Evolutionary conservation across 2,888 invertebrate species (phyloP), one percentile per base, ranked within the genome.

Genomic region (Drosophila buzzatii): DNA sequence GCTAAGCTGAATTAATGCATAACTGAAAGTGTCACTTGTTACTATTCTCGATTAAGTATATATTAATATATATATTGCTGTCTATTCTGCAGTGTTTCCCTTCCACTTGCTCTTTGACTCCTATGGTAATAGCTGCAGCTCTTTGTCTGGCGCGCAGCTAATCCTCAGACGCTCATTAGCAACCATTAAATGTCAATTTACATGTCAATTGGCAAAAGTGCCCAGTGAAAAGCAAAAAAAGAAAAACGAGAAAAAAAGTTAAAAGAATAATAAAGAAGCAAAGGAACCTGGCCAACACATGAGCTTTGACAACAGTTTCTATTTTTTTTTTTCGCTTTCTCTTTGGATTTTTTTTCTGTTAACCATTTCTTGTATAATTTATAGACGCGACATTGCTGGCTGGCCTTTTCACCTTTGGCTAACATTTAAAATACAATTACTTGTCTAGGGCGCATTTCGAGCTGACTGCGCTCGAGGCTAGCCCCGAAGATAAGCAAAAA

Each of bases 171-270:
- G 85, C 85, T 87, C 86, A 86, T 86, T 86, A 86, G 85, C 85
- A 86, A 64, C 88, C 85, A 92, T 92, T 91, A 91, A 91, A 92
- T 90, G 90, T 85, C 91, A 91, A 92, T 92, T 91, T 91, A 90
- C 91, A 92, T 92, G 91, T 92, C 91, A 91, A 87, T 88, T 79
- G 82, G 82, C 81, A 73, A 73, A 64, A 72, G 78, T 72, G 74
- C 65, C 70, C 69, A 67, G 73, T 65, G 51, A 73, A 72, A 62
- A 72, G 76, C 56, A 47, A 76, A 81, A 75, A 70, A 65, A 57
- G 70, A 45, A 76, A 80, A 73, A 67, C 61, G 57, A 73, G 62
- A 55, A 51, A 23, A 31, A 33, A 66, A 57, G 58, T 41, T 59
- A 57, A 41, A 20, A 23, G 20, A 16, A n/a, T 18, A 66, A 35